phyloP scores from a whole-genome alignment of 2,888 invertebrate genomes.

The Melanotus villosus region DNA sequence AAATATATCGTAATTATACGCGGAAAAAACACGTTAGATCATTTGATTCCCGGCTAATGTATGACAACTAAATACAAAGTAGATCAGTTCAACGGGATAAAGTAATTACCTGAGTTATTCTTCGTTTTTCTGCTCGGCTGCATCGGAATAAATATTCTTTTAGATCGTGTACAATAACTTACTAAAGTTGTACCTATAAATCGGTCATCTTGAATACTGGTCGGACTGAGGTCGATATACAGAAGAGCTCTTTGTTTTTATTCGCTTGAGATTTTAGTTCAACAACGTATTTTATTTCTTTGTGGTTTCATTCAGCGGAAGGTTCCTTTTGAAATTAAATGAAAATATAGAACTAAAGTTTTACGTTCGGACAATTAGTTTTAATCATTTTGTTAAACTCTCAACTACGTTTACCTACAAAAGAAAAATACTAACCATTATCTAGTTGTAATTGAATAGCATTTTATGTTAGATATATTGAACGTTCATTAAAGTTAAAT shows the following conservation, averaged over 20 bases:
- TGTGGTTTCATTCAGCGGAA: conserved; percentile 28
- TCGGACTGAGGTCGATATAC: conserved; percentile 58
- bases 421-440: no score
- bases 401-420: no score
- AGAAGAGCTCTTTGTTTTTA: conserved; percentile 56
- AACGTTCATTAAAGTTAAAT: no score
- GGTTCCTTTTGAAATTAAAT: conserved; percentile 30
- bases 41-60: conserved; percentile 20
- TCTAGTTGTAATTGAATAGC: no score
- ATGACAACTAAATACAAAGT: conserved; percentile 36
- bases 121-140: conserved; percentile 67
- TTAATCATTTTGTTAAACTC: no score
- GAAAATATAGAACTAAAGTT: conserved; percentile 8
- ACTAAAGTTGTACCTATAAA: conserved; percentile 67
- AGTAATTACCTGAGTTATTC: conserved; percentile 67
- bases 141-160: conserved; percentile 66
- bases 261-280: conserved; percentile 44
- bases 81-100: conserved; percentile 58
- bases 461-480: no score
- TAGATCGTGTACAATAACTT: conserved; percentile 67
- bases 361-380: conserved; percentile 1
- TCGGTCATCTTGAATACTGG: conserved; percentile 64
- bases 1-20: conserved; percentile 27
- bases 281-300: conserved; percentile 32
- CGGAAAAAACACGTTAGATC: conserved; percentile 14